phyloP scores from a whole-genome alignment of 2,113 vertebrate species.

The Polyodon spathula region DNA sequence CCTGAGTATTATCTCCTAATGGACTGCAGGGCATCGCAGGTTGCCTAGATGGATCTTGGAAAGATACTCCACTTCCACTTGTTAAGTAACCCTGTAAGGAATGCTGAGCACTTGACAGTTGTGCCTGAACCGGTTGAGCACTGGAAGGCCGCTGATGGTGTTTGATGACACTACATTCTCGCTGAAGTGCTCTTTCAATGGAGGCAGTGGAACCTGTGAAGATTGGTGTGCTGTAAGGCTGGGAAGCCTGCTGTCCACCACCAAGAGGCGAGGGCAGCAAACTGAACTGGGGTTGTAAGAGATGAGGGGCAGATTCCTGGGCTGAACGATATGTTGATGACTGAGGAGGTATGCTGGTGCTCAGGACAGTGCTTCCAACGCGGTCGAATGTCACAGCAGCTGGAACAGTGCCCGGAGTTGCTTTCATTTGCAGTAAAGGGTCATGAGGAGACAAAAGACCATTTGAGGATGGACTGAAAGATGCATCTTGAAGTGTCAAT shows the following conservation, averaged over 20 bases:
- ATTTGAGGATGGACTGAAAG: conserved; percentile 82
- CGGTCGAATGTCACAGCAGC: conserved; percentile 82
- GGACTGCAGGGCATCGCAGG: conserved; percentile 75
- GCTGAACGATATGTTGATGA: conserved; percentile 97
- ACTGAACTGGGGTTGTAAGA: conserved; percentile 89
- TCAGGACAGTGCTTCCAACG: conserved; percentile 67
- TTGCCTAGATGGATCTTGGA: conserved; percentile 76
- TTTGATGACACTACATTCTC: conserved; percentile 99
- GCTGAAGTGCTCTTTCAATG: conserved; percentile 93
- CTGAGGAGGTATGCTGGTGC: conserved; percentile 76
- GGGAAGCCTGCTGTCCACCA: conserved; percentile 66
- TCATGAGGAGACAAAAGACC: conserved; percentile 82
- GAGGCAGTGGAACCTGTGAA: conserved; percentile 79
- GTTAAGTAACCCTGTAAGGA: conserved; percentile 81
- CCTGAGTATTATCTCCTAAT: conserved; percentile 71
- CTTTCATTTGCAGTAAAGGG: conserved; percentile 81
- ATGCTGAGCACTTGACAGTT: conserved; percentile 79
- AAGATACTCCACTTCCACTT: conserved; percentile 65
- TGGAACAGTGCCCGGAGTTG: conserved; percentile 76
- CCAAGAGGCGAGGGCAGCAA: conserved; percentile 73
- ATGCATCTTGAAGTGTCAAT: conserved; percentile 77
- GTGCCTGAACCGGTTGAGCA: conserved; percentile 75
- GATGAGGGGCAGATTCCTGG: conserved; percentile 95
- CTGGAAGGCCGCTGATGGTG: conserved; percentile 98
- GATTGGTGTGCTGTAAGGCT: conserved; percentile 74